Evolutionary conservation across 2,113 vertebrate species (phyloP).

Genomic region (Coturnix japonica): DNA sequence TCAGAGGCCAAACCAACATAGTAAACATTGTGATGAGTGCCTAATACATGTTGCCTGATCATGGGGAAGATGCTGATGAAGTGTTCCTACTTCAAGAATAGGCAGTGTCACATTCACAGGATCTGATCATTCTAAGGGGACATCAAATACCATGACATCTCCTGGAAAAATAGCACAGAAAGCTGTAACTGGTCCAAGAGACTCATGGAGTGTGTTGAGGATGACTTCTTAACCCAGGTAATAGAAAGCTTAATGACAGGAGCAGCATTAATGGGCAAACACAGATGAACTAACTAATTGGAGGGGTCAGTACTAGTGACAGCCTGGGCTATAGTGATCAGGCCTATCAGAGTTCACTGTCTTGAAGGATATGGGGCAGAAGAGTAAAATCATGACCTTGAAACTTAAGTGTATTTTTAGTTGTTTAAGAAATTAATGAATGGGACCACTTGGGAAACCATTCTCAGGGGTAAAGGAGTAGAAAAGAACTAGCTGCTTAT

Average conservation of each 20-base stretch:
- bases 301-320: neutral
- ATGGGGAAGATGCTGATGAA: neutral
- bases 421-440: neutral
- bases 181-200: neutral
- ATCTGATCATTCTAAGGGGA: neutral
- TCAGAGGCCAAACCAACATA: neutral
- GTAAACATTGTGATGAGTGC: neutral
- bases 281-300: neutral
- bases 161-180: neutral
- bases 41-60: neutral
- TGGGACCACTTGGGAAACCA: neutral
- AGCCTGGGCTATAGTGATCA: neutral
- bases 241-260: neutral
- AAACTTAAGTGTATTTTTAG: neutral
- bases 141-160: neutral
- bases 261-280: neutral
- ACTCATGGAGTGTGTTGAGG: neutral
- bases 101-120: neutral
- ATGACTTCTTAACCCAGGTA: neutral
- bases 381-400: neutral
- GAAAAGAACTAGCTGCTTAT: neutral
- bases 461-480: neutral
- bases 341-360: neutral
- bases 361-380: neutral
- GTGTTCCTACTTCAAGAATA: neutral